Conservation (phyloP, 1,140 invertebrate genomes). For the Hermetia illucens region DNA sequence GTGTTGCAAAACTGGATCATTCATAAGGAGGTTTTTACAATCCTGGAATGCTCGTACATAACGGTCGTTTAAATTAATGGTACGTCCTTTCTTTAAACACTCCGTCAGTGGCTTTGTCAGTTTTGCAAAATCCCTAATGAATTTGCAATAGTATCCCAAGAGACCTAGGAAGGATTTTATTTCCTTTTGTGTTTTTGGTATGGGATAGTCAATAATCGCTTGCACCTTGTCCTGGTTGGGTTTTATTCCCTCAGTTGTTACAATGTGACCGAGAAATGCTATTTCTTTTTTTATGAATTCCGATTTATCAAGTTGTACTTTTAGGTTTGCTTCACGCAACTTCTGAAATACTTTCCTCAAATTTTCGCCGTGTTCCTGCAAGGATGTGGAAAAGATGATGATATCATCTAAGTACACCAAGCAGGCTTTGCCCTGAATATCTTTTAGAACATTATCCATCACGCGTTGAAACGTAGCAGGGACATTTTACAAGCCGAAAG, state of each 20-base stretch:
- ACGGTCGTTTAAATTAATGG: constrained; percentile 3
- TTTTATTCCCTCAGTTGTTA: constrained; percentile 13
- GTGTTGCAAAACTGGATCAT: constrained; percentile 12
- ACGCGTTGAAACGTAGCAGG: constrained; percentile 19
- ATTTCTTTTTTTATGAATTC: constrained; percentile 15
- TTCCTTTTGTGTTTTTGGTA: constrained; percentile 10
- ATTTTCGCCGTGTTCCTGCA: constrained; percentile 16
- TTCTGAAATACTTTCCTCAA: constrained; percentile 22
- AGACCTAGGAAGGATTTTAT: constrained; percentile 10
- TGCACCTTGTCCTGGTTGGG: constrained; percentile 11
- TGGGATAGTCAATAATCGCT: constrained; percentile 9
- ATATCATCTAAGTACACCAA: constrained; percentile 7
- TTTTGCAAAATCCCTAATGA: constrained; percentile 11
- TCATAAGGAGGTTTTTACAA: neutral
- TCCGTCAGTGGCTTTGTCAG: constrained; percentile 3
- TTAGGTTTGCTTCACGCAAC: constrained; percentile 13
- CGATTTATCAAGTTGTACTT: constrained; percentile 13
- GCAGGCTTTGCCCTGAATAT: constrained; percentile 1
- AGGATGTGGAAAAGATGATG: constrained; percentile 6
- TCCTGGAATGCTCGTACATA: neutral
- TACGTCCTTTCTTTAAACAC: neutral
- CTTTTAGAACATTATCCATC: constrained; percentile 9
- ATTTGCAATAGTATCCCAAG: constrained; percentile 16
- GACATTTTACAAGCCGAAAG: constrained; percentile 12
- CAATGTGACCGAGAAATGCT: constrained; percentile 18